These are phyloP conservation scores for Hylaea fasciaria DNA, from an alignment of 2,888 invertebrate genomes.

Conservation along the genomic window DNA sequence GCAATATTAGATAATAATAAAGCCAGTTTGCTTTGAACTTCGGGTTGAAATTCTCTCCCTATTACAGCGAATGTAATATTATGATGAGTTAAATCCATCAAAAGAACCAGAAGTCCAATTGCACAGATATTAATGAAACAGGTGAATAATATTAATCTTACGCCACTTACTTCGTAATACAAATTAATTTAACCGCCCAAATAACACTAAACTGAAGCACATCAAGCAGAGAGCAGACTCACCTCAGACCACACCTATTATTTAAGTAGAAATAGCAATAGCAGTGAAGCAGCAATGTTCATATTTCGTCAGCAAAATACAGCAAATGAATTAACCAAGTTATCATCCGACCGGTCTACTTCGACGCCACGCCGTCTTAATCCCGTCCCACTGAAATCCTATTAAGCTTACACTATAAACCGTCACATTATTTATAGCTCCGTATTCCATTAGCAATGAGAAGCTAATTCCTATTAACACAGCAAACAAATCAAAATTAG, in stretches of 20 bases:
- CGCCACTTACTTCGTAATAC: too few relatives aligned
- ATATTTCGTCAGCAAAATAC: conserved; percentile 22
- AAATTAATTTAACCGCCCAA: not conserved
- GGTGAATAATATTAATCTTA: not conserved
- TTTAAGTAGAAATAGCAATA: conserved; percentile 16
- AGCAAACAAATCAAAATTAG: conserved; percentile 59
- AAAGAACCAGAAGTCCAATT: not conserved
- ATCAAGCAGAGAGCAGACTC: conserved; percentile 3
- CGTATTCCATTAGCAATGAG: conserved; percentile 50
- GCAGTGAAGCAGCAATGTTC: conserved; percentile 4
- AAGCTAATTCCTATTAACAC: conserved; percentile 58
- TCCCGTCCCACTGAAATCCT: conserved; percentile 25
- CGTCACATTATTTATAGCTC: conserved; percentile 45
- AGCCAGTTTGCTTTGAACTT: too few relatives aligned
- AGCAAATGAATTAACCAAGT: conserved; percentile 23
- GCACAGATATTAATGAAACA: not conserved
- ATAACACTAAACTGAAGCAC: not conserved
- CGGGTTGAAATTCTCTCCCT: too few relatives aligned
- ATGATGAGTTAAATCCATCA: too few relatives aligned
- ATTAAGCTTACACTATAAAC: conserved; percentile 40
- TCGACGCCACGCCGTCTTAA: conserved; percentile 26
- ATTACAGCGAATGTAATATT: too few relatives aligned
- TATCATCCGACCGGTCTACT: conserved; percentile 4
- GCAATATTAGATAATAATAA: too few relatives aligned
- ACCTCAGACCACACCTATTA: conserved; percentile 7